Conservation (phyloP, 1,140 invertebrate genomes). For the Scaptomyza montana region DNA sequence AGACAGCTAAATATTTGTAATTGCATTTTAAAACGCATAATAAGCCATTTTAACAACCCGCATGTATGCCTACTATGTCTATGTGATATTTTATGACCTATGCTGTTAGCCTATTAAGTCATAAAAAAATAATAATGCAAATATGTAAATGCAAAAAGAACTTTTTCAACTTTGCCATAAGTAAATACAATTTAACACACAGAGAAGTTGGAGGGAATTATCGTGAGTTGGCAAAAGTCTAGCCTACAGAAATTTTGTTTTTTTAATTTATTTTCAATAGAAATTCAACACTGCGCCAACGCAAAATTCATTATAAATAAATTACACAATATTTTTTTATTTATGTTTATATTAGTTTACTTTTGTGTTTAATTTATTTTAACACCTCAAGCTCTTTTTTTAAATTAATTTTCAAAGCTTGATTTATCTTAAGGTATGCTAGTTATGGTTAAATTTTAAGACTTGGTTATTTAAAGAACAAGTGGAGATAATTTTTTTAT, state of each 20-base stretch:
- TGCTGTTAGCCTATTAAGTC: conserved; percentile 45
- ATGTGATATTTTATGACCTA: conserved; percentile 37
- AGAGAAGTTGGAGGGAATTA: neutral
- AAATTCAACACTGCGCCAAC: conserved; percentile 3
- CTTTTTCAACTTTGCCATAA: conserved; percentile 20
- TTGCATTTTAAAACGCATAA: conserved; percentile 19
- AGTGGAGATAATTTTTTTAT: neutral
- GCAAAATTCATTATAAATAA: neutral
- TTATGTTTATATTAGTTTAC: too few relatives aligned
- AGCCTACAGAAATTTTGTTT: conserved; percentile 18
- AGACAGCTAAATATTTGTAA: conserved; percentile 23
- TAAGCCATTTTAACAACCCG: conserved; percentile 24
- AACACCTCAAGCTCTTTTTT: too few relatives aligned
- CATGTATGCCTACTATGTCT: neutral
- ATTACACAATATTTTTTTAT: too few relatives aligned
- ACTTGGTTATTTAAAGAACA: neutral
- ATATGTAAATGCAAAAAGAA: conserved; percentile 24
- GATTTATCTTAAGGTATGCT: too few relatives aligned
- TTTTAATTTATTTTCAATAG: neutral
- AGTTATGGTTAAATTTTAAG: too few relatives aligned
- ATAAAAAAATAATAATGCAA: conserved; percentile 48
- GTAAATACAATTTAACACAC: conserved; percentile 23
- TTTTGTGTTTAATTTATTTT: too few relatives aligned
- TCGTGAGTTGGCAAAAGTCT: conserved; percentile 3
- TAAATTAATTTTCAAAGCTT: too few relatives aligned